phyloP scores from a whole-genome alignment of 2,113 vertebrate species.

The Siphamia tubifer region DNA sequence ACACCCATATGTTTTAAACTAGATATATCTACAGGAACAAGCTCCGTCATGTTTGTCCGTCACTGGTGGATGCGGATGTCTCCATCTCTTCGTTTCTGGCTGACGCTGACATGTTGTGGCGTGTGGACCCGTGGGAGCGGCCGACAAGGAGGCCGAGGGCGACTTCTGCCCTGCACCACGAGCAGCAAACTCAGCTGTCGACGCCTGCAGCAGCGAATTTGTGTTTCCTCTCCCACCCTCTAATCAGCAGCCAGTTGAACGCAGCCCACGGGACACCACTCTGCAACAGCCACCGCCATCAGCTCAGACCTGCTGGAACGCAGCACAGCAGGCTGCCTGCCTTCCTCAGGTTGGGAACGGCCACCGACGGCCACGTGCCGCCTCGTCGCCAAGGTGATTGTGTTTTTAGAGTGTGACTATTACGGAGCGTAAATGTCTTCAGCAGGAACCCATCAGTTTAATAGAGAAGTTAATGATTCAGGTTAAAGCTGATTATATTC shows the following conservation, averaged over 20 bases:
- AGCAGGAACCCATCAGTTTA: neutral
- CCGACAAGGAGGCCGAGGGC: constrained; percentile 6
- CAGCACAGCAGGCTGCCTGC: neutral
- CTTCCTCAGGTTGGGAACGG: neutral
- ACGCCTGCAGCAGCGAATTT: constrained; percentile 1
- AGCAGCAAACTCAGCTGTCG: constrained; percentile 18
- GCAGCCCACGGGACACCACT: neutral
- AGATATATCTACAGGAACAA: too few relatives aligned
- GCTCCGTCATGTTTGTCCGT: neutral
- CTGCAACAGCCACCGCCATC: constrained; percentile 13
- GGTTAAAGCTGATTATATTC: too few relatives aligned
- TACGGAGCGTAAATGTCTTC: neutral
- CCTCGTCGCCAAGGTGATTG: neutral
- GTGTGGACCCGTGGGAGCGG: constrained; percentile 8
- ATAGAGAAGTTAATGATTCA: neutral
- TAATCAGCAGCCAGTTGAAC: neutral
- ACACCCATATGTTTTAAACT: neutral
- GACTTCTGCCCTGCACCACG: neutral
- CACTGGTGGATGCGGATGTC: neutral
- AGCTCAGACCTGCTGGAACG: neutral
- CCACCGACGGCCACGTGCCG: neutral
- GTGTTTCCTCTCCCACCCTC: neutral
- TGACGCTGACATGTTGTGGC: constrained; percentile 44
- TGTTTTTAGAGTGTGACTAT: neutral
- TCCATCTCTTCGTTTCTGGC: neutral